These are phyloP conservation scores for Eolophus roseicapilla DNA, from an alignment of 2,113 vertebrate genomes.

Conservation along the genomic window DNA sequence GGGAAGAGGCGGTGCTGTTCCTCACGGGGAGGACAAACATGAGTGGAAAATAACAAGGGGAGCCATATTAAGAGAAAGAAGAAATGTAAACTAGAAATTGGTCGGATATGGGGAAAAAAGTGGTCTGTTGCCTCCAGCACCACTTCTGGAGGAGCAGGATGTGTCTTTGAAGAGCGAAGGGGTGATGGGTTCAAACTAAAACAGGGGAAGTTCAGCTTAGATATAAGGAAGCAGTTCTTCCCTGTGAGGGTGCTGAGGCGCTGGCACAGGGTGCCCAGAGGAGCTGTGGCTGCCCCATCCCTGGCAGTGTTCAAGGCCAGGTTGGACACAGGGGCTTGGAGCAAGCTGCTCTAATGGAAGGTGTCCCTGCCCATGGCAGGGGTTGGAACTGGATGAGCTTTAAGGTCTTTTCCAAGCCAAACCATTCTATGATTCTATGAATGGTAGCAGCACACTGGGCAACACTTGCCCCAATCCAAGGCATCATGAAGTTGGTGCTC, in stretches of 20 bases:
- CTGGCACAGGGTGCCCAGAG: neutral
- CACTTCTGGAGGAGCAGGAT: neutral
- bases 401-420: too few species aligned
- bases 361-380: neutral
- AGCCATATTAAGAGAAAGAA: neutral
- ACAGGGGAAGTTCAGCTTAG: neutral
- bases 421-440: neutral
- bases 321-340: neutral
- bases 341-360: neutral
- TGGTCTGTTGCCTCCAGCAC: neutral
- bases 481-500: neutral
- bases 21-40: neutral
- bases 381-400: neutral
- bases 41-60: neutral
- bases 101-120: accelerated
- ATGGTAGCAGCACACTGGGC: accelerated
- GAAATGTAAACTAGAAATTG: neutral
- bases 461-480: neutral
- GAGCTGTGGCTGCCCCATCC: neutral
- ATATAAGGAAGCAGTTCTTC: neutral
- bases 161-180: accelerated
- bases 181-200: neutral
- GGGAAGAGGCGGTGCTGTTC: conserved; percentile 34
- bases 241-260: neutral
- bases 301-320: too few species aligned